Conservation (phyloP, 2,797 vertebrate genomes). For the Xiphorhynchus erythropygius region DNA sequence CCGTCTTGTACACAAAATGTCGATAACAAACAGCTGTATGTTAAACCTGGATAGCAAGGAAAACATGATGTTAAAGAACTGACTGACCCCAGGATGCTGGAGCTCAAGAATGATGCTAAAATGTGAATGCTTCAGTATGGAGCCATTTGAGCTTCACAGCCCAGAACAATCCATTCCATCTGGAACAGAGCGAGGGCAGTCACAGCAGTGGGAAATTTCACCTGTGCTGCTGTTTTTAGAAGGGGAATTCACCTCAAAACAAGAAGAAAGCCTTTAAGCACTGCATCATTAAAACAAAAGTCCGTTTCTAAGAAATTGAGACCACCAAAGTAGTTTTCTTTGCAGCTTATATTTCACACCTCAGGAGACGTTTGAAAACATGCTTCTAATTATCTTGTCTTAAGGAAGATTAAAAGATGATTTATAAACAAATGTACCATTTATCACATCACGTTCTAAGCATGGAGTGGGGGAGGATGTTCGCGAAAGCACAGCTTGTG, state of each 20-base stretch:
- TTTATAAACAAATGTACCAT: conserved; percentile 64
- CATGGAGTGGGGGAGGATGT: not conserved
- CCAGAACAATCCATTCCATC: not conserved
- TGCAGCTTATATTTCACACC: conserved; percentile 64
- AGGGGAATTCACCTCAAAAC: not conserved
- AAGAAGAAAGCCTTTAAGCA: conserved; percentile 26
- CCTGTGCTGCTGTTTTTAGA: not conserved
- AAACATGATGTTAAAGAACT: not conserved
- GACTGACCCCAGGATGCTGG: not conserved
- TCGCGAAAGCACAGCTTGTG: conserved; percentile 7
- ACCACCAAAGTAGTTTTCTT: conserved; percentile 57
- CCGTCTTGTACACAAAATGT: not conserved
- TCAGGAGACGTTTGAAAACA: conserved; percentile 65
- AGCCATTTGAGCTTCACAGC: not conserved
- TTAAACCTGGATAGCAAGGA: not conserved
- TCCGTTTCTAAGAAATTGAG: conserved; percentile 36
- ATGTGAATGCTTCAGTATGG: accelerated
- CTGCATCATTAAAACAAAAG: conserved; percentile 19
- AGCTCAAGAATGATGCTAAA: not conserved
- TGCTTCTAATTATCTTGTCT: conserved; percentile 71
- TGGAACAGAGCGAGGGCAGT: not conserved
- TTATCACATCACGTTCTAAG: conserved; percentile 43
- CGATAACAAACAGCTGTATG: not conserved
- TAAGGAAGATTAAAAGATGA: conserved; percentile 65
- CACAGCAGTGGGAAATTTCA: not conserved